These are phyloP conservation scores for Drosophila kanekoi DNA, from an alignment of 2,888 invertebrate species.

Conservation along the genomic window DNA sequence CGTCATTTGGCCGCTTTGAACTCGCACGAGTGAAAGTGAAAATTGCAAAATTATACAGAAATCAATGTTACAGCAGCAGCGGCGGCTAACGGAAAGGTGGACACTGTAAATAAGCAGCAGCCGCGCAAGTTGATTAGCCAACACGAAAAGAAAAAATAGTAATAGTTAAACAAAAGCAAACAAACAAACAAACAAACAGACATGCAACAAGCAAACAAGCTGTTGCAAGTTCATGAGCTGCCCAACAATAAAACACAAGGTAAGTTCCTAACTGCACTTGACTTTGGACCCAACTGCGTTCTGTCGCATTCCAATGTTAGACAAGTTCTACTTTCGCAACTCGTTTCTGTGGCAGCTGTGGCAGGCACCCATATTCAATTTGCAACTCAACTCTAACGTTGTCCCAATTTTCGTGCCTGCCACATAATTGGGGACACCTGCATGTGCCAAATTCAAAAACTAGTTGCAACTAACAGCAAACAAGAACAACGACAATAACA, in stretches of 20 bases:
- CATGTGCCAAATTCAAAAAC: slow-evolving; percentile 79
- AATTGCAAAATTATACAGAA: slow-evolving; percentile 80
- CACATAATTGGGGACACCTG: slow-evolving; percentile 79
- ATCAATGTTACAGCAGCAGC: slow-evolving; percentile 62
- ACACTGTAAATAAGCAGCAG: slow-evolving; percentile 35
- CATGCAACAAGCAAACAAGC: slow-evolving; percentile 39
- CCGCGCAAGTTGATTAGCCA: slow-evolving; percentile 50
- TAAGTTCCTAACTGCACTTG: slow-evolving; percentile 30
- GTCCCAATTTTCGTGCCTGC: slow-evolving; percentile 71
- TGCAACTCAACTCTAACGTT: slow-evolving; percentile 67
- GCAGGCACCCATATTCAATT: slow-evolving; percentile 60
- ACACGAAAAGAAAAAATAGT: slow-evolving; percentile 10
- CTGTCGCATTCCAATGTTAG: slow-evolving; percentile 60
- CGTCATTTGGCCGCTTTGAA: slow-evolving; percentile 63
- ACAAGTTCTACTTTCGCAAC: slow-evolving; percentile 79
- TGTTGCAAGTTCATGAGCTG: slow-evolving; percentile 60
- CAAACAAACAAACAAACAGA: slow-evolving; percentile 15
- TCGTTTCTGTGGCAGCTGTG: slow-evolving; percentile 55
- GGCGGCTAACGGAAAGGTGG: slow-evolving; percentile 47
- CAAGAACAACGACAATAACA: slow-evolving; percentile 14
- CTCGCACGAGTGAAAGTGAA: slow-evolving; percentile 80
- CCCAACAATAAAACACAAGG: slow-evolving; percentile 15
- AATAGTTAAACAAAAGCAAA: slow-evolving; percentile 9
- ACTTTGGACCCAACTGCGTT: slow-evolving; percentile 36
- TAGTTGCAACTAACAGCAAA: slow-evolving; percentile 50